Conservation (phyloP, 2,113 vertebrate species). For the Anguilla japonica region DNA sequence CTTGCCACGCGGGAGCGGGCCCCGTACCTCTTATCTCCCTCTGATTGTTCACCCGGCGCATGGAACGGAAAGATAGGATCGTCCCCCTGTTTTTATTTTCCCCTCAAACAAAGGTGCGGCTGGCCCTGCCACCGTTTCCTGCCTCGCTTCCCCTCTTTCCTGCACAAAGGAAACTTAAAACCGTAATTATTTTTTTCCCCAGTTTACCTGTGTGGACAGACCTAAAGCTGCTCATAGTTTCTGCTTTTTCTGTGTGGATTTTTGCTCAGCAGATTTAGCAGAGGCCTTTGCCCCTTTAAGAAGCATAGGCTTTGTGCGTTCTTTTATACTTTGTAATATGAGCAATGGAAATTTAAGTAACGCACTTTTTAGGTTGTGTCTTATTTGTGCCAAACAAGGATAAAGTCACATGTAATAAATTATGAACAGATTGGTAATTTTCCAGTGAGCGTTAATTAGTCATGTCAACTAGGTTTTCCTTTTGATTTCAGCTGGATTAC, state of each 20-base stretch:
- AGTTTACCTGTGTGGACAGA: background rate
- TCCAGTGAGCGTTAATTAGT: background rate
- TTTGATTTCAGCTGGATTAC: background rate
- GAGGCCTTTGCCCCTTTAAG: background rate
- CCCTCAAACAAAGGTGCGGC: slow-evolving; percentile 20
- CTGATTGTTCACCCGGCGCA: slow-evolving; percentile 38
- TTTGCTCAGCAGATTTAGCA: background rate
- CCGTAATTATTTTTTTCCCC: background rate
- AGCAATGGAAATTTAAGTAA: background rate
- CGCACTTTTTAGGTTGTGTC: background rate
- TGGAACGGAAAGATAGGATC: slow-evolving; percentile 44
- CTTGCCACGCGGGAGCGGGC: background rate
- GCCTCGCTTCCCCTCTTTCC: background rate
- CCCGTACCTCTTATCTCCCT: slow-evolving; percentile 32
- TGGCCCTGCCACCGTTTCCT: background rate
- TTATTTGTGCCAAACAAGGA: background rate
- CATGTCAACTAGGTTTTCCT: background rate
- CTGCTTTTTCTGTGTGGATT: background rate
- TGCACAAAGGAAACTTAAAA: background rate
- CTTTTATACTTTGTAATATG: background rate
- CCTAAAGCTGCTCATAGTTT: background rate
- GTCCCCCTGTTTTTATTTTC: slow-evolving; percentile 31
- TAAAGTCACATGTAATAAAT: background rate
- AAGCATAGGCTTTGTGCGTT: background rate
- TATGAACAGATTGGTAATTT: background rate